phyloP scores from a whole-genome alignment of 1,140 invertebrate genomes.

The Drosophila yakuba region DNA sequence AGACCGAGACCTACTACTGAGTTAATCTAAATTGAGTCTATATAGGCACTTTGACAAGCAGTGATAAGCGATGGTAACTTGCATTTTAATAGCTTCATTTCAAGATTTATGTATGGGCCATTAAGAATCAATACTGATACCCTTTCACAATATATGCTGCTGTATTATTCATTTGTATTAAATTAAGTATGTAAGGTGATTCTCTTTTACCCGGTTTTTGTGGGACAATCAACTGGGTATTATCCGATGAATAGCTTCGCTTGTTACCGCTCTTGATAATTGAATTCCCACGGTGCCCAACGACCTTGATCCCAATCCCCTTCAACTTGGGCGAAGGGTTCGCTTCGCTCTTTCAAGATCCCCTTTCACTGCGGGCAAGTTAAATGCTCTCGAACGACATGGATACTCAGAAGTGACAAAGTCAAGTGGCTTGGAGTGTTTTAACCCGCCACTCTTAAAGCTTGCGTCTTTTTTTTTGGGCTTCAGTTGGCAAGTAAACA shows the following conservation, averaged over 20 bases:
- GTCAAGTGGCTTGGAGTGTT: slow-evolving; percentile 44
- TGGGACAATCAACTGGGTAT: neutral
- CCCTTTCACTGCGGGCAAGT: neutral
- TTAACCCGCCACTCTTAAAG: slow-evolving; percentile 29
- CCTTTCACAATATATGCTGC: no score
- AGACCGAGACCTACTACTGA: slow-evolving; percentile 7
- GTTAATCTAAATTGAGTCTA: slow-evolving; percentile 16
- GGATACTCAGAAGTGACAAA: slow-evolving; percentile 14
- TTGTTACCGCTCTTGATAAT: neutral
- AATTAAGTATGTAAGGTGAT: neutral
- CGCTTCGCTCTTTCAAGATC: neutral
- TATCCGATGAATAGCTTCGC: neutral
- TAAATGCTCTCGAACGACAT: slow-evolving; percentile 11
- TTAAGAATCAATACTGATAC: neutral
- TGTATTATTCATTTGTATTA: no score
- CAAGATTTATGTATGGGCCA: no score
- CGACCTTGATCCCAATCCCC: slow-evolving; percentile 19
- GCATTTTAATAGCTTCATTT: neutral
- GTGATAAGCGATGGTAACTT: neutral
- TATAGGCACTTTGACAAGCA: slow-evolving; percentile 1
- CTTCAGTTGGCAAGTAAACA: slow-evolving; percentile 51
- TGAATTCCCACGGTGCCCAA: slow-evolving; percentile 10
- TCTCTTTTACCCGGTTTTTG: neutral
- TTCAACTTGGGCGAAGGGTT: slow-evolving; percentile 2
- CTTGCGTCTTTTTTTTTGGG: slow-evolving; percentile 14